phyloP scores from a whole-genome alignment of 2,797 vertebrate genomes.

The Neopelma chrysocephalum region DNA sequence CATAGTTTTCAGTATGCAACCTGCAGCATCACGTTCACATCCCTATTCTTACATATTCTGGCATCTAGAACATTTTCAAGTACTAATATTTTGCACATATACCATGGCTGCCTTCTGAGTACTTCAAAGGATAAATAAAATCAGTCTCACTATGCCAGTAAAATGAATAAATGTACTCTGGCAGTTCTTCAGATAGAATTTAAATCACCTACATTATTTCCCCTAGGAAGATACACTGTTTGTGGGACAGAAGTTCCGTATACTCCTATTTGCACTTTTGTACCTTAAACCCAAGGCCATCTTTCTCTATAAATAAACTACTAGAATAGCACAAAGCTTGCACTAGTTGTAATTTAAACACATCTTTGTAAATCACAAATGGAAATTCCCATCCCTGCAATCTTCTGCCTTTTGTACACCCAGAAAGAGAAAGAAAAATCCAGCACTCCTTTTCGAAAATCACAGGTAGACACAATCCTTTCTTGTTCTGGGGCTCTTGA shows the following conservation, averaged over 20 bases:
- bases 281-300: neutral
- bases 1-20: neutral
- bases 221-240: neutral
- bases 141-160: neutral
- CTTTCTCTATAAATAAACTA: neutral
- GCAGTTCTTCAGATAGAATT: neutral
- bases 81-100: neutral
- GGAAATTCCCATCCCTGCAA: neutral
- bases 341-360: neutral
- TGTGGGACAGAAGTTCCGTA: neutral
- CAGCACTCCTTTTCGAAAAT: neutral
- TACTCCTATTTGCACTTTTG: neutral
- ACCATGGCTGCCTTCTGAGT: neutral
- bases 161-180: neutral
- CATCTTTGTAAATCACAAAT: neutral
- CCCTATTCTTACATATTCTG: neutral
- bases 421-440: neutral
- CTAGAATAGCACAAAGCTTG: neutral
- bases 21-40: neutral
- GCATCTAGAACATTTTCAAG: neutral
- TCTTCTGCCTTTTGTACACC: neutral
- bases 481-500: neutral
- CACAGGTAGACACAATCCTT: neutral
- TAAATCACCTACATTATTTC: neutral
- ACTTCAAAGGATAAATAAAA: conserved; percentile 16